Base-by-base conservation (phyloP, 1,140 invertebrate species). In the Diabrotica virgifera region DNA sequence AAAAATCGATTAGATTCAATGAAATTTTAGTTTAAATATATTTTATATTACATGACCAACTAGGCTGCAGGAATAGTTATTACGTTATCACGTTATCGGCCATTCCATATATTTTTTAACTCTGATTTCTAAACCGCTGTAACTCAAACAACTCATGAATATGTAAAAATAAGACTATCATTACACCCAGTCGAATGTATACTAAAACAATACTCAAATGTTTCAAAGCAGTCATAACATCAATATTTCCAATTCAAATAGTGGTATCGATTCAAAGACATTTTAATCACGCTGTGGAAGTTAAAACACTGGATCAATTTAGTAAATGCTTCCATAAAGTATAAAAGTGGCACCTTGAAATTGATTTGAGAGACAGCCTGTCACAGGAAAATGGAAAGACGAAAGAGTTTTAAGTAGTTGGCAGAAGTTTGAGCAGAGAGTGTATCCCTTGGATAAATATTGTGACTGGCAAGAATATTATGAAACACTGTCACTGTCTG, bases 401-500 rank as follows among this genome's bases (percentile, higher is more conserved):
- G 75, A 75, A 77, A 77, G 75, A 77, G 75, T 77, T 77, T 77
- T 77, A 77, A 77, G 75, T 75, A 77, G 74, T 77, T 77, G 67
- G 75, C 70, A 72, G 70, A 76, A 76, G 73, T 76, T 76, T 76
- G 62, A 65, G 63, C 63, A 59, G 70, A 71, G 68, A 65, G 67
- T 69, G 67, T 71, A 70, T 73, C 70, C 66, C 70, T 59, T 52
- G 73, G 70, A 74, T 75, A 75, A 75, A 75, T 72, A 75, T 72
- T 72, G 54, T 69, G 65, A 72, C 66, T 72, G 71, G 68, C 65
- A 72, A 63, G 66, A 68, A 62, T 68, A 68, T 72, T 70, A 69
- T 71, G 67, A 70, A 70, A 70, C 59, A 64, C 62, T 70, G 62
- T 64, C 68, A 70, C 62, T 70, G 66, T 68, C 59, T 61, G 12